Evolutionary conservation across 2,888 invertebrate genomes (phyloP).

Genomic region (Idaea aversata): DNA sequence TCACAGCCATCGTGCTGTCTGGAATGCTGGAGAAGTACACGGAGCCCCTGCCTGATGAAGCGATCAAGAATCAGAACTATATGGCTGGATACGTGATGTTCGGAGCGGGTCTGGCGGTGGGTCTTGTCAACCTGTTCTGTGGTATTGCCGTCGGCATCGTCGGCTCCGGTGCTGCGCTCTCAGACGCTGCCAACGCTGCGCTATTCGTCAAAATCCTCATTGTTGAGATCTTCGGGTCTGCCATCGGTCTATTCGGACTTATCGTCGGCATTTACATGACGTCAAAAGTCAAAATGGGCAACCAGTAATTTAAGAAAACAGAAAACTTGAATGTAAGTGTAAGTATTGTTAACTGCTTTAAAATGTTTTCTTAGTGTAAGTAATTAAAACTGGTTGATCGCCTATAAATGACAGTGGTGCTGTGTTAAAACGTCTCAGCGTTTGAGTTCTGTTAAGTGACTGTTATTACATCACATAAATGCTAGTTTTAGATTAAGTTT

Average conservation of each 20-base stretch:
- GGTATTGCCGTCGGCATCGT: constrained; percentile 98
- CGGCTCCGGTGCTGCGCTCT: constrained; percentile 97
- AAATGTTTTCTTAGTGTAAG: constrained; percentile 21
- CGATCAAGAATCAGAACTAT: constrained; percentile 84
- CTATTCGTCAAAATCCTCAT: constrained; percentile 99
- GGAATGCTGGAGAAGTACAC: constrained; percentile 86
- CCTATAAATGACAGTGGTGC: constrained; percentile 15
- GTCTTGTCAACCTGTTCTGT: constrained; percentile 97
- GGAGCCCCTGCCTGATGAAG: constrained; percentile 56
- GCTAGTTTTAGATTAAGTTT: constrained; percentile 1
- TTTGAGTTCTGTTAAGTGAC: background rate
- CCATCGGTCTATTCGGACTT: constrained; percentile 98
- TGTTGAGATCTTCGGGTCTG: constrained; percentile 99
- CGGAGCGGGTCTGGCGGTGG: constrained; percentile 96
- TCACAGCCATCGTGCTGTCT: constrained; percentile 98
- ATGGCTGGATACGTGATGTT: constrained; percentile 96
- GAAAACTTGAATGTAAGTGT: constrained; percentile 67
- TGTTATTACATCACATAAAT: background rate
- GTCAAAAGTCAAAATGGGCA: constrained; percentile 89
- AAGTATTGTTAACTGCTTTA: constrained; percentile 47
- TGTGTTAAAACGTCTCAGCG: constrained; percentile 11
- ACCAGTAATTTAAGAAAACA: constrained; percentile 72
- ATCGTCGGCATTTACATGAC: constrained; percentile 99
- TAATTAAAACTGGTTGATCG: constrained; percentile 10
- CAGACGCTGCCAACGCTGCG: constrained; percentile 98